Evolutionary conservation across 2,113 vertebrate species (phyloP), one percentile per base, ranked within the genome.

Genomic region (Argyrosomus japonicus): DNA sequence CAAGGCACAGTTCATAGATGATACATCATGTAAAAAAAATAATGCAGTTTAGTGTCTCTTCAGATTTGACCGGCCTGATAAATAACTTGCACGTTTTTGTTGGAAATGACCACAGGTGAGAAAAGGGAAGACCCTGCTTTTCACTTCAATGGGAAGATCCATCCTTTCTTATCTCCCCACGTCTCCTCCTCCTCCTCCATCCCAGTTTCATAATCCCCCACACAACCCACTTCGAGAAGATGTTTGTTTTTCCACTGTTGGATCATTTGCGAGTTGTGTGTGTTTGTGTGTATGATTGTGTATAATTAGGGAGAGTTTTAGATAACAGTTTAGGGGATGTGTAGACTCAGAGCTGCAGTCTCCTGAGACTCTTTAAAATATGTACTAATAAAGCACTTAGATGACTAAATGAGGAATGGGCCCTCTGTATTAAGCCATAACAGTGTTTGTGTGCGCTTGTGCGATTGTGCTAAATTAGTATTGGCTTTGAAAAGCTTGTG

Each of bases 351-450:
- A 81, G 82, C 77, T 65, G 64, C 58, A 65, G 48, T 89, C 87
- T 85, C 86, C 50, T 5, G 75, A 82, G 86, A 90, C 82, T n/a
- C 18, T 87, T 91, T 81, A 79, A 74, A 91, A 87, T 70, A 62
- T 88, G 23, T 73, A 82, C 82, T 86, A 91, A 87, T 88, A 82
- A 88, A 82, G 88, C 68, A 82, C 79, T 87, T 87, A 74, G 51
- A 58, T 68, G 73, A 77, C 81, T 88, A 87, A 89, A 82, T 83
- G 79, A 85, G 62, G 68, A 86, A 82, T 68, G 63, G 83, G 53
- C 65, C 68, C 74, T 78, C 74, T 75, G 63, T 79, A 86, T 88
- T 81, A 71, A 87, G 58, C 62, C 70, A 48, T 61, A 54, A 70
- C n/a, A 75, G 82, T 78, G 77, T 88, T 83, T 88, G 65, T 71